Percentiles rank a stretch among this genome's conserved stretches.
These are phyloP conservation scores for Zaprionus inermis DNA, from an alignment of 1,140 invertebrate genomes.

Conservation along the genomic window DNA sequence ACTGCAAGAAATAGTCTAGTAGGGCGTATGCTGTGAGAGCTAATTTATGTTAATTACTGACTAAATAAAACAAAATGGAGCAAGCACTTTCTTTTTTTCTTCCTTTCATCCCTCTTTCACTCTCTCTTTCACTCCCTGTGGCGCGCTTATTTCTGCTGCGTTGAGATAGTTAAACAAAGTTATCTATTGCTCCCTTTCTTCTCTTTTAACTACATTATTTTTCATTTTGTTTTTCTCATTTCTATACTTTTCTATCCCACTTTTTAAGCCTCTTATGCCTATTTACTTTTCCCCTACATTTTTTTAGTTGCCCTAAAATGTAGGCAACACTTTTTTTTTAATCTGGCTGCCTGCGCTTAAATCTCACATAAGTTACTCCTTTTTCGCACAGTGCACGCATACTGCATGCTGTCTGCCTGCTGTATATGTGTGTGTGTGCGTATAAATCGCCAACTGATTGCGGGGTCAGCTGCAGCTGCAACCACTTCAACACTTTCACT, in stretches of 20 bases:
- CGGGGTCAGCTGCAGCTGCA: conserved; percentile 34
- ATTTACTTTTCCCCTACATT: neutral
- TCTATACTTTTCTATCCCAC: neutral
- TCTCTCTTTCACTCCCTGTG: neutral
- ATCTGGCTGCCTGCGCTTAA: neutral
- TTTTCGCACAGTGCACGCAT: neutral
- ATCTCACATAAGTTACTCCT: neutral
- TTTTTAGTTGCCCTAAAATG: neutral
- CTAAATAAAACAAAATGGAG: too few relatives aligned
- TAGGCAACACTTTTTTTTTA: conserved; percentile 21
- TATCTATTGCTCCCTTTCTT: neutral
- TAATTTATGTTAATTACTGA: too few relatives aligned
- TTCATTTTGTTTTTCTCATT: neutral
- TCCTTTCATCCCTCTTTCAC: too few relatives aligned
- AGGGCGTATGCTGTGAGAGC: too few relatives aligned
- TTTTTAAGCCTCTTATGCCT: neutral
- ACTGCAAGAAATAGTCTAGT: conserved; percentile 3
- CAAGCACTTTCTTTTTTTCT: too few relatives aligned
- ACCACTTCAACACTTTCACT: conserved; percentile 42
- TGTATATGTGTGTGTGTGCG: neutral
- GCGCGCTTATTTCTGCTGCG: too few relatives aligned
- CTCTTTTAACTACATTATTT: neutral
- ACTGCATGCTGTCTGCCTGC: neutral
- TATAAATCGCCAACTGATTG: conserved; percentile 22
- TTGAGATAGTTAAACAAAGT: neutral